Percentiles rank a stretch among this genome's conserved stretches.
Evolutionary conservation across 35 echinoderm and acorn worm species (phyloP).

Genomic region (Heliocidaris erythrogramma): DNA sequence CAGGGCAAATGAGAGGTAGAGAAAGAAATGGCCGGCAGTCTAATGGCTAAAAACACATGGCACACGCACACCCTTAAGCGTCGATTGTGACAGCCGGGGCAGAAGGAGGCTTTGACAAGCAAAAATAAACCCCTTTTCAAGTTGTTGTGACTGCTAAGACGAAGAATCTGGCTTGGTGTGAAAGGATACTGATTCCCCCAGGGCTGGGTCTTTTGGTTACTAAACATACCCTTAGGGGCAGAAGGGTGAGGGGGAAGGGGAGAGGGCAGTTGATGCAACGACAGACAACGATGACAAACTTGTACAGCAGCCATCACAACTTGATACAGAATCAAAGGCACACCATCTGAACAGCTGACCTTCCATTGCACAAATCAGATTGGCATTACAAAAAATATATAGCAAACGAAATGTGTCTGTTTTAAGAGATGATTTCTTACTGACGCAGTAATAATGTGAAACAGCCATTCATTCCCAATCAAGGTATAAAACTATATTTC

Average conservation of each 20-base stretch:
- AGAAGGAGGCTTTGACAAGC: not conserved
- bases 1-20: not conserved
- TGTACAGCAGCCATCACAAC: not conserved
- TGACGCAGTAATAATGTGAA: too few species aligned
- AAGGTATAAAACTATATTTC: too few species aligned
- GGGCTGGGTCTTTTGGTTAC: not conserved
- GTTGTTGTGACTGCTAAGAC: not conserved
- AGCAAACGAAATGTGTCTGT: too few species aligned
- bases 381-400: too few species aligned
- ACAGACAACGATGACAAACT: not conserved
- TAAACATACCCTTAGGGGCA: not conserved
- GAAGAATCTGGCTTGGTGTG: not conserved
- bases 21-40: not conserved
- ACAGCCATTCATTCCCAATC: too few species aligned
- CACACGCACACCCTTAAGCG: not conserved
- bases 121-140: conserved; percentile 4
- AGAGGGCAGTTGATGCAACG: not conserved
- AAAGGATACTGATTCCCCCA: not conserved
- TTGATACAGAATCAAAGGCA: too few species aligned
- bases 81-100: not conserved
- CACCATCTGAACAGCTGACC: too few species aligned
- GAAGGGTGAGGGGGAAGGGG: not conserved
- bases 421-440: too few species aligned
- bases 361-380: too few species aligned
- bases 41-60: conserved; percentile 11